Evolutionary conservation across 2,797 vertebrate genomes (phyloP), one percentile per base, ranked within the genome.

Genomic region (Salarias fasciatus): DNA sequence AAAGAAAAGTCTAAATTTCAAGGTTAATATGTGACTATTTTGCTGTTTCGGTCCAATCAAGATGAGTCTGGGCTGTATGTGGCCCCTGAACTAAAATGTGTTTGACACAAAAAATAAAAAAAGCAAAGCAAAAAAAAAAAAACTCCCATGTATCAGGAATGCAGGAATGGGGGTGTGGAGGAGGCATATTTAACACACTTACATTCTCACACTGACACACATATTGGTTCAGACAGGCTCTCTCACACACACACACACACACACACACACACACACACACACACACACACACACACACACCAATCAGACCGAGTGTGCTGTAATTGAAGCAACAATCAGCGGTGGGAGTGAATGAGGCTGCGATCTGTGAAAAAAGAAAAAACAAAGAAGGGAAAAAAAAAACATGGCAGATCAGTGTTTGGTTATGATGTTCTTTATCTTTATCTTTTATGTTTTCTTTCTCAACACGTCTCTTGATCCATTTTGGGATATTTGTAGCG

Each of bases 281-380:
- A 45, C 33, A 52, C 6, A n/a, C 77, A 66, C 66, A 78, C 65
- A 57, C 31, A 38, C 69, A 48, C 63, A 72, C 76, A 88, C 79
- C 75, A 86, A 87, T 89, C 84, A 88, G 82, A 72, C 80, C 47
- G 83, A 79, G 77, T 77, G 75, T 71, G 69, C 69, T 75, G 52
- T 86, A 85, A 88, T 88, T 88, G 80, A 86, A 77, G 85, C 82
- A 85, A 86, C 87, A 90, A 89, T 88, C 89, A 89, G 85, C 70
- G 46, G 76, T 40, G 62, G 84, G 76, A 63, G 61, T 6, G 35
- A 71, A 63, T 53, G 48, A 15, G 65, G 15, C 12, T 8, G 18
- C 40, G 66, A 62, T 48, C 30, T 55, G 50, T n/a, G n/a, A 3
- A 24, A 24, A 24, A 24, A 24, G 2, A 24, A 24, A 24, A 24